Evolutionary conservation across 2,113 vertebrate species (phyloP).

Genomic region (Campylomormyrus tamandua): DNA sequence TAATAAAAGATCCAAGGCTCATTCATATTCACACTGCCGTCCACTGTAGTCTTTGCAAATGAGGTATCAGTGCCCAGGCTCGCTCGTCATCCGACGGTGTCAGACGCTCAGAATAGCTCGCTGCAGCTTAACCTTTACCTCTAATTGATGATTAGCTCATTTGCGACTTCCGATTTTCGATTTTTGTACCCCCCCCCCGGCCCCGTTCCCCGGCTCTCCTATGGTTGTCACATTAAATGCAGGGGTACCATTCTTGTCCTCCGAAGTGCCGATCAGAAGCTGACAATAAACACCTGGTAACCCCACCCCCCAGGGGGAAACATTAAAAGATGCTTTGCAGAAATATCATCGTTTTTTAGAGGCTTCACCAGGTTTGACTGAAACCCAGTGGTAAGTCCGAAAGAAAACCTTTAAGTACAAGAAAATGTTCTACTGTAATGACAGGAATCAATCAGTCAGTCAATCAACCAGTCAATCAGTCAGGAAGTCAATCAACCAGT

Average conservation of each 20-base stretch:
- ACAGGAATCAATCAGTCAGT: neutral
- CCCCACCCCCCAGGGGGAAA: neutral
- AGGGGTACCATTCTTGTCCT: neutral
- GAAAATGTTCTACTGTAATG: neutral
- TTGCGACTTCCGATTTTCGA: neutral
- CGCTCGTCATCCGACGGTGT: neutral
- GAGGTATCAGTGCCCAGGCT: neutral
- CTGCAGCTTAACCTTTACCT: neutral
- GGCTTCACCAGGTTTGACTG: neutral
- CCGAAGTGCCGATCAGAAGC: neutral
- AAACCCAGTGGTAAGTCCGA: neutral
- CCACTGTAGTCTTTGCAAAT: neutral
- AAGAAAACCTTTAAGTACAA: neutral
- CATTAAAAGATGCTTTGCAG: neutral
- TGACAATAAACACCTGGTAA: neutral
- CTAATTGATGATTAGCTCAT: neutral
- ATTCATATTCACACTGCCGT: neutral
- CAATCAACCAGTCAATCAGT: neutral
- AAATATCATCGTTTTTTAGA: neutral
- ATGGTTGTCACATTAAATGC: neutral
- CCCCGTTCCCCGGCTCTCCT: neutral
- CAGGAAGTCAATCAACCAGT: neutral
- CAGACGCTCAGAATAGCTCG: neutral
- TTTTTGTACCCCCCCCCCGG: neutral
- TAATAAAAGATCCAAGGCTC: neutral